Evolutionary conservation across 1,140 invertebrate genomes (phyloP).

Genomic region (Drosophila sp.): DNA sequence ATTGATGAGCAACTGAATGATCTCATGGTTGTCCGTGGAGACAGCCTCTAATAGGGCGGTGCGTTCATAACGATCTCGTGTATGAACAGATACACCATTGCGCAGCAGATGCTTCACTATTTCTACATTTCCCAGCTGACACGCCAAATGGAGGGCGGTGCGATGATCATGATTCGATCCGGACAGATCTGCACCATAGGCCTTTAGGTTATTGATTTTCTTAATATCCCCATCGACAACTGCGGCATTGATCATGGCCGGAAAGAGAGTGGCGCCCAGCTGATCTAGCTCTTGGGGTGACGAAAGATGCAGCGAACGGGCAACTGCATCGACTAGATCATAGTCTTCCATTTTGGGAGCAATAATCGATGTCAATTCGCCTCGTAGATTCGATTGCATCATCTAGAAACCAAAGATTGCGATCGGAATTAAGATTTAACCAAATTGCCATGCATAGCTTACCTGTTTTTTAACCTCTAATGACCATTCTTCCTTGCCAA

Average conservation of each 20-base stretch:
- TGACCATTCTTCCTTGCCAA: slow-evolving; percentile 92
- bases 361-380: slow-evolving; percentile 84
- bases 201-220: slow-evolving; percentile 83
- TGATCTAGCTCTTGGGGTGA: slow-evolving; percentile 88
- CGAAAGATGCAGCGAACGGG: slow-evolving; percentile 87
- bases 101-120: slow-evolving; percentile 90
- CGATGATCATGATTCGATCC: slow-evolving; percentile 90
- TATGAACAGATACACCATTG: slow-evolving; percentile 93
- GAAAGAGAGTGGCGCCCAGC: slow-evolving; percentile 89
- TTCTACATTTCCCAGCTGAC: slow-evolving; percentile 87
- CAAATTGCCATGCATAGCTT: slow-evolving; percentile 8
- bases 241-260: slow-evolving; percentile 90
- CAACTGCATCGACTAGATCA: slow-evolving; percentile 87
- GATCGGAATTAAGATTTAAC: not conserved
- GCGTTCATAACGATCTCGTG: slow-evolving; percentile 84
- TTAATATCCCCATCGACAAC: slow-evolving; percentile 87
- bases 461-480: slow-evolving; percentile 88
- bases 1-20: slow-evolving; percentile 85
- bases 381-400: slow-evolving; percentile 90
- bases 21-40: slow-evolving; percentile 85
- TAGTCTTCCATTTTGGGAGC: slow-evolving; percentile 81
- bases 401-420: slow-evolving; percentile 84
- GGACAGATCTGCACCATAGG: slow-evolving; percentile 89
- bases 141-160: slow-evolving; percentile 92
- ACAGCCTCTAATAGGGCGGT: slow-evolving; percentile 87